Conservation (phyloP, 1,140 invertebrate genomes). For the Phthorimaea operculella region DNA sequence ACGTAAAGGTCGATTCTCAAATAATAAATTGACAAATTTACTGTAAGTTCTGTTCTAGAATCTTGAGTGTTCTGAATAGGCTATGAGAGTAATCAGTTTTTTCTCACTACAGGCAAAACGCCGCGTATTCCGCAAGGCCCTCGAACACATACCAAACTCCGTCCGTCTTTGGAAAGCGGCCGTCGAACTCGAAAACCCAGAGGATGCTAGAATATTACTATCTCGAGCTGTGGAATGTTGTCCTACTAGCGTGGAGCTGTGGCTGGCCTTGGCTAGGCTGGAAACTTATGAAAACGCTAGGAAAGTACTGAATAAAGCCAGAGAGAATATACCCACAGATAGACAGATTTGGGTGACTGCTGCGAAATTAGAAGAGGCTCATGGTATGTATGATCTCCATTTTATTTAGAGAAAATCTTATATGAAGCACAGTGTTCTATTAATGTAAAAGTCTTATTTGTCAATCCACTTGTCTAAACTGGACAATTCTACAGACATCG, state of each 20-base stretch:
- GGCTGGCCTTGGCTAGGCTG: constrained; percentile 94
- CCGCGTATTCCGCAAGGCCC: constrained; percentile 91
- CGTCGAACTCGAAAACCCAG: constrained; percentile 97
- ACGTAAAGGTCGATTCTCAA: no score
- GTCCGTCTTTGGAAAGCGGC: constrained; percentile 99
- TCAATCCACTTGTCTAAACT: no score
- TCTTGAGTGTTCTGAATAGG: no score
- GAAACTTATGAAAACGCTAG: constrained; percentile 98
- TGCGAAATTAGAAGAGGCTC: constrained; percentile 97
- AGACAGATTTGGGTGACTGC: constrained; percentile 98
- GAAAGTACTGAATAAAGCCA: constrained; percentile 97
- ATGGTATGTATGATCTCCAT: constrained; percentile 78
- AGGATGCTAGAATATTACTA: constrained; percentile 95
- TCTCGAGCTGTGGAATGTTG: constrained; percentile 99
- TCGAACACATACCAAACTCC: constrained; percentile 98
- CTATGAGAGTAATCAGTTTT: neutral
- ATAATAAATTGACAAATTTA: no score
- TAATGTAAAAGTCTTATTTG: no score
- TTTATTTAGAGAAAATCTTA: no score
- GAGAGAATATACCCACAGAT: constrained; percentile 99
- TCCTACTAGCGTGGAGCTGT: constrained; percentile 94
- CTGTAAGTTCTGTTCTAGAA: no score
- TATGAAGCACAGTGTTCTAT: no score
- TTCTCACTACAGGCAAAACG: constrained; percentile 81
- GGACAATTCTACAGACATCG: no score